Conservation (phyloP, 1,140 invertebrate genomes). For the Acarapis woodi region DNA sequence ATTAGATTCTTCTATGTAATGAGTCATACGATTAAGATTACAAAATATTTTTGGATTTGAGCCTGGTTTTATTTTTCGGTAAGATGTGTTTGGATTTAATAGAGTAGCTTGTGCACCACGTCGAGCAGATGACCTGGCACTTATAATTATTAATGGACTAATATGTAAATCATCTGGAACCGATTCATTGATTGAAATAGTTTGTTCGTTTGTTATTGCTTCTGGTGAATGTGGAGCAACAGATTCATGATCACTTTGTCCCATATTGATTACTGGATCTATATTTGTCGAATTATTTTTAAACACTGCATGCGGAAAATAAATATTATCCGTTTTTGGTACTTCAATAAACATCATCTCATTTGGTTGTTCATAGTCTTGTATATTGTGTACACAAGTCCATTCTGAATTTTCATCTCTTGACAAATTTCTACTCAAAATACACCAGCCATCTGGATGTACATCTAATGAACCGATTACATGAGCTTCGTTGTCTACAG, state of each 20-base stretch:
- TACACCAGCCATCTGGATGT: slow-evolving; percentile 69
- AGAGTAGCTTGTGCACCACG: slow-evolving; percentile 6
- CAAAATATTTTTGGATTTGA: slow-evolving; percentile 24
- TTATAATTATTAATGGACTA: slow-evolving; percentile 6
- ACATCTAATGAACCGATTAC: slow-evolving; percentile 64
- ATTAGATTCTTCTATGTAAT: slow-evolving; percentile 58
- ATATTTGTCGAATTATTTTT: no score
- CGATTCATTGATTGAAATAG: neutral
- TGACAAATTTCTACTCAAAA: slow-evolving; percentile 54
- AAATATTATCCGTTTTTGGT: neutral
- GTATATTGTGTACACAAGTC: slow-evolving; percentile 77
- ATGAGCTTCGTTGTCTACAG: slow-evolving; percentile 48
- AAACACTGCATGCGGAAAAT: no score
- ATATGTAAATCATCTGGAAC: neutral
- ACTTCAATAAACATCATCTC: neutral
- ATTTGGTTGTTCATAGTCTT: slow-evolving; percentile 17
- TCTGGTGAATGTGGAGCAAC: neutral
- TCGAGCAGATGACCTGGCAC: neutral
- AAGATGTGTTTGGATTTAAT: neutral
- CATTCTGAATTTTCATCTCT: slow-evolving; percentile 59
- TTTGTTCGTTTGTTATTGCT: neutral
- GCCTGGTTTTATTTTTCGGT: slow-evolving; percentile 2
- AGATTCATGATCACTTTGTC: neutral
- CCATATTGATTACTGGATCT: neutral
- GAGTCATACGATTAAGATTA: slow-evolving; percentile 43